These are phyloP conservation scores for Brachionus asplanchnoidis DNA, from an alignment of 1,140 invertebrate genomes.

Conservation along the genomic window DNA sequence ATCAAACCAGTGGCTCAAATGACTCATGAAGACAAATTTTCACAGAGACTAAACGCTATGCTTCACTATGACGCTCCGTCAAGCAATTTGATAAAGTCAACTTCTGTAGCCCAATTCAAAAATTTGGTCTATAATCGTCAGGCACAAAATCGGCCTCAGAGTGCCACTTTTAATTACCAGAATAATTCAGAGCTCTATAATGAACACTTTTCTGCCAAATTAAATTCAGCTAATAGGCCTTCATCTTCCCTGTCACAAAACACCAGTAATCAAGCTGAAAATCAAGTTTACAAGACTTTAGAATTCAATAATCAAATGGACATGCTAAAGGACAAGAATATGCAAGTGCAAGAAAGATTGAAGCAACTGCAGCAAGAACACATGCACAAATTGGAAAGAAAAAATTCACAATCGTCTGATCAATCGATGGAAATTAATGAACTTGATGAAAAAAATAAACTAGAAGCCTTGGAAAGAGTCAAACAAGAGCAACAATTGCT, in stretches of 20 bases:
- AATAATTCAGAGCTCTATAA: not conserved
- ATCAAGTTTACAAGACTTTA: not conserved
- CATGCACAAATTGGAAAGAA: not conserved
- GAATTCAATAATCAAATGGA: constrained; percentile 21
- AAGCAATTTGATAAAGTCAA: not conserved
- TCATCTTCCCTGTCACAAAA: not conserved
- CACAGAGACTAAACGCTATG: constrained; percentile 20
- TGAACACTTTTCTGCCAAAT: not conserved
- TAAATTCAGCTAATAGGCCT: not conserved
- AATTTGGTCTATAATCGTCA: not conserved
- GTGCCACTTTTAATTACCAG: not conserved
- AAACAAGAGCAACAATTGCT: constrained; percentile 26
- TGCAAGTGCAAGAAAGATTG: constrained; percentile 10
- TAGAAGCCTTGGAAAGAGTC: constrained; percentile 8
- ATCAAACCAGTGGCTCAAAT: constrained; percentile 17
- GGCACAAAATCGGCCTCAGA: not conserved
- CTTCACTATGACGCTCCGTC: not conserved
- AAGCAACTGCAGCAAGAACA: constrained; percentile 24
- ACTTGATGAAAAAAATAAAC: not conserved
- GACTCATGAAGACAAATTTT: constrained; percentile 11
- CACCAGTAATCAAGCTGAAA: not conserved
- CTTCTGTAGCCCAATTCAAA: constrained; percentile 6
- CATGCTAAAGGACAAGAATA: not conserved
- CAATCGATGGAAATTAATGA: not conserved
- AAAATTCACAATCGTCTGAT: not conserved